These are phyloP conservation scores for Drosophila pandora DNA, from an alignment of 1,140 invertebrate species.

Conservation along the genomic window DNA sequence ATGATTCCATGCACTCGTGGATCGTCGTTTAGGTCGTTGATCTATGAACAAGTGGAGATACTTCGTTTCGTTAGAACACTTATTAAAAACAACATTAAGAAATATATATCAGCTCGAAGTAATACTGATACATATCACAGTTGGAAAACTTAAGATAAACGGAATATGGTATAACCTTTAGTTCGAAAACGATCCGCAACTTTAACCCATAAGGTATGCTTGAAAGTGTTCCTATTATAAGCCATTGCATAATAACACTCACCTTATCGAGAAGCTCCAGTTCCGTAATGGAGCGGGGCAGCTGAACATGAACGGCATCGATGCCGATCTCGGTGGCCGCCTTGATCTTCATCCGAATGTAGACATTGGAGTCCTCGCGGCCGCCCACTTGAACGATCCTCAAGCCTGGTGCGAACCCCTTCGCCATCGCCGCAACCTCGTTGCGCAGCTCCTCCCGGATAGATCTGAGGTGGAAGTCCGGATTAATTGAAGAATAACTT, in stretches of 20 bases:
- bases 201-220: neutral
- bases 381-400: conserved; percentile 96
- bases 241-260: conserved; percentile 59
- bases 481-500: neutral
- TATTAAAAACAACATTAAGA: neutral
- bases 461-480: conserved; percentile 85
- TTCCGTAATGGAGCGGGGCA: conserved; percentile 93
- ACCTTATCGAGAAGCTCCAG: conserved; percentile 87
- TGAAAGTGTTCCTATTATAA: neutral
- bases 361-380: conserved; percentile 99
- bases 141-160: neutral
- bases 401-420: conserved; percentile 90
- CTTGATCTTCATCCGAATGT: conserved; percentile 98
- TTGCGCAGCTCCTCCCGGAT: conserved; percentile 88
- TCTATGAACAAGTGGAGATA: conserved; percentile 5
- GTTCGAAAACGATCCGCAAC: neutral
- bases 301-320: conserved; percentile 90
- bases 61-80: no score
- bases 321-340: conserved; percentile 97
- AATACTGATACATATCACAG: neutral
- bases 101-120: no score
- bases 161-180: neutral
- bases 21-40: conserved; percentile 91
- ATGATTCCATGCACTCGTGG: conserved; percentile 96
- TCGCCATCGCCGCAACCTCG: conserved; percentile 87